Percentiles rank a stretch among this genome's conserved stretches.
Conservation (phyloP, 2,888 invertebrate genomes). For the Panzeria rudis region DNA sequence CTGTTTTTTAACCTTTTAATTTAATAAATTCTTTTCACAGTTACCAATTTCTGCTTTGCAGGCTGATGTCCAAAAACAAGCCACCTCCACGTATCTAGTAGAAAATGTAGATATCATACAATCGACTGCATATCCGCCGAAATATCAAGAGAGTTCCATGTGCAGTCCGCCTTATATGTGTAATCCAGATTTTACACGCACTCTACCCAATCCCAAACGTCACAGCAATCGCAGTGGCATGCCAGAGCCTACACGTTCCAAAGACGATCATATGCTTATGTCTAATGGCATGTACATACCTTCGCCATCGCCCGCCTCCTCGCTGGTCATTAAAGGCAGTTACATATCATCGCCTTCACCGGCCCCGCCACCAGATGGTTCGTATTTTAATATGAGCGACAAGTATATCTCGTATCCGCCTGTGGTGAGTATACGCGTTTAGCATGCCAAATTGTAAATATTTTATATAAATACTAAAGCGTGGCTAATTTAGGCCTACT, state of each 20-base stretch:
- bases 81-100: constrained; percentile 81
- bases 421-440: constrained; percentile 79
- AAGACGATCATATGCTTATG: constrained; percentile 82
- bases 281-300: constrained; percentile 82
- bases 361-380: constrained; percentile 82
- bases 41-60: constrained; percentile 81
- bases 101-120: constrained; percentile 82
- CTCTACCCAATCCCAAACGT: constrained; percentile 81
- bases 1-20: constrained; percentile 39
- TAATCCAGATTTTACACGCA: constrained; percentile 82
- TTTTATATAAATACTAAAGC: constrained; percentile 67
- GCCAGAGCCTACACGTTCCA: constrained; percentile 79
- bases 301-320: constrained; percentile 82
- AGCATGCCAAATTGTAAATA: constrained; percentile 53
- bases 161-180: constrained; percentile 81
- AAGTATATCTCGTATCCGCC: constrained; percentile 82
- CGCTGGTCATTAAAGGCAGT: constrained; percentile 82
- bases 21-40: constrained; percentile 73
- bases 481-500: constrained; percentile 72
- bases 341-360: constrained; percentile 82
- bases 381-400: constrained; percentile 82
- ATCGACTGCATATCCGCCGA: constrained; percentile 82
- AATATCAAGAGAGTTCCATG: constrained; percentile 82
- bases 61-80: constrained; percentile 82
- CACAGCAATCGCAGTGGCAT: constrained; percentile 79